These are phyloP conservation scores for Hyles vespertilio DNA, from an alignment of 1,140 invertebrate genomes.

Conservation along the genomic window DNA sequence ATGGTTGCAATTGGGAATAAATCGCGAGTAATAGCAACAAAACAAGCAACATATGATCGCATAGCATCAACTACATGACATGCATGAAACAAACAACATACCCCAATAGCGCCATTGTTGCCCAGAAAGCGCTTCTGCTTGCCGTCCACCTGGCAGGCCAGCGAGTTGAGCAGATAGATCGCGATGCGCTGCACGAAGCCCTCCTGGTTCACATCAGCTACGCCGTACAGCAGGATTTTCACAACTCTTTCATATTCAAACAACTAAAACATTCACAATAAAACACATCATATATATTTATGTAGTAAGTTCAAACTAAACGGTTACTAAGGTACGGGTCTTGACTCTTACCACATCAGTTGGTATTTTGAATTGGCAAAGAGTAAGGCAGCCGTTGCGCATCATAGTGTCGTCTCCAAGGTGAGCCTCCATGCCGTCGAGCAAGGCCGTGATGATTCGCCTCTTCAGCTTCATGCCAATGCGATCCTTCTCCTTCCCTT, in stretches of 20 bases:
- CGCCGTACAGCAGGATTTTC: constrained; percentile 88
- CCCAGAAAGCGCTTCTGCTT: constrained; percentile 93
- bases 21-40: too few species aligned
- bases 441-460: constrained; percentile 86
- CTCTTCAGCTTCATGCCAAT: constrained; percentile 83
- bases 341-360: constrained; percentile 88
- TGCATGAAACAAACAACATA: constrained; percentile 51
- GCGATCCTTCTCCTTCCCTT: constrained; percentile 85
- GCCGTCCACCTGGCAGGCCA: constrained; percentile 97
- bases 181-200: constrained; percentile 95
- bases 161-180: constrained; percentile 95
- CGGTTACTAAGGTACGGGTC: too few species aligned
- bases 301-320: too few species aligned
- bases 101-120: constrained; percentile 90
- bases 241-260: constrained; percentile 95
- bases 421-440: constrained; percentile 93
- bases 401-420: constrained; percentile 93
- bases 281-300: not conserved
- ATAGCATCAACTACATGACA: not conserved
- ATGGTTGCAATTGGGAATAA: too few species aligned
- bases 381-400: constrained; percentile 94
- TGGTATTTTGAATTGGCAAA: constrained; percentile 97
- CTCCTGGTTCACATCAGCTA: constrained; percentile 88
- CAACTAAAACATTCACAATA: constrained; percentile 76
- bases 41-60: too few species aligned